Evolutionary conservation across 2,797 vertebrate species (phyloP), one percentile per base, ranked within the genome.

Genomic region (Discoglossus pictus): DNA sequence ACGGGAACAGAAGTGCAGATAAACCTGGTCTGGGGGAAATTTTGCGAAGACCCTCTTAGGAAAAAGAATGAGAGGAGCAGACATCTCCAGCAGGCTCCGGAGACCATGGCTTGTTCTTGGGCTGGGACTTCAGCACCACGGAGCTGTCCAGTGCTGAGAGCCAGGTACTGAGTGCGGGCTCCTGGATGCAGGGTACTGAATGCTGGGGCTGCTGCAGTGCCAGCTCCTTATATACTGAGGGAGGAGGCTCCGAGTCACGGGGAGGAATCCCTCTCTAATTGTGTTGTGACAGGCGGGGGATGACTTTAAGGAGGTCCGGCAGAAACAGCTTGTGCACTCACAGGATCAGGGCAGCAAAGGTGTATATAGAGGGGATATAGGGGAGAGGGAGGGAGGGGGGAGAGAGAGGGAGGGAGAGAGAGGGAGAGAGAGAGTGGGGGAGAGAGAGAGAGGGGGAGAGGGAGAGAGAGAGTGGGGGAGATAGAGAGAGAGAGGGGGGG

Each of bases 1-100:
- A 92, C 90, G 12, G 96, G 96, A 79, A 98, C 94, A 61, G 96
- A 98, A 75, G 94, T 97, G 90, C 96, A 98, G 79, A 98, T 89
- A 78, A 98, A 98, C 70, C 96, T 94, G 42, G 93, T 95, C 83
- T 93, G 94, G 73, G 91, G 92, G 74, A 94, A 89, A 81, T 94
- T 87, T 83, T 94, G 94, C 24, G 88, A 86, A 44, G 83, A 78
- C 60, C 88, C 77, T 71, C 82, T 69, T 69, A 77, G 65, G 42
- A 83, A 62, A 62, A 91, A 84, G 67, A 84, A 84, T 42, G 80
- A 85, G 68, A 92, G 83, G 61, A 92, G 75, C 74, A 89, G 84
- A 84, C 93, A 85, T 83, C 90, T 90, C 88, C 84, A 83, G 42
- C 83, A 83, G 56, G 76, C 77, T 68, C 80, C 73, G 34, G 85